Conservation (phyloP, 1,140 invertebrate species). For the Aphaenogaster rudis region DNA sequence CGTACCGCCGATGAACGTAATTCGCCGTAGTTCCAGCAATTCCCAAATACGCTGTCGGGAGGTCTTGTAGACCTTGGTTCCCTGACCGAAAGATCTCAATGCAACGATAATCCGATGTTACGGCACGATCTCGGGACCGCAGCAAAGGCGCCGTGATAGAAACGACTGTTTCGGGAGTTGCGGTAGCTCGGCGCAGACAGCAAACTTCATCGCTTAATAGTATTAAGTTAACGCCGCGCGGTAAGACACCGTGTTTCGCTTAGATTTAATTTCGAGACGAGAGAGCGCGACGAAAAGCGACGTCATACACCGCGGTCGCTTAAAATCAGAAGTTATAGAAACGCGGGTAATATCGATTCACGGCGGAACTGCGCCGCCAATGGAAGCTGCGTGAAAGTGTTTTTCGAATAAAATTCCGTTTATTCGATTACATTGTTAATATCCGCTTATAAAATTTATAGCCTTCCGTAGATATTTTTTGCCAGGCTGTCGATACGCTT, state of each 20-base stretch:
- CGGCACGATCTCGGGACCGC: constrained; percentile 7
- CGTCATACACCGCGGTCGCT: not conserved
- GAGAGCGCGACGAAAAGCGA: not conserved
- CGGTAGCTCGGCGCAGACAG: constrained; percentile 18
- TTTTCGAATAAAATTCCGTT: constrained; percentile 10
- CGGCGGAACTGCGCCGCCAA: not conserved
- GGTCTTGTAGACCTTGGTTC: not conserved
- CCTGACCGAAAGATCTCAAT: constrained; percentile 49
- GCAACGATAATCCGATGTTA: constrained; percentile 54
- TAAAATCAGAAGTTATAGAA: constrained; percentile 30
- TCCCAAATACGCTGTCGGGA: constrained; percentile 36
- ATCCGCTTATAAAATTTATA: constrained; percentile 19
- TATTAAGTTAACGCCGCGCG: constrained; percentile 54
- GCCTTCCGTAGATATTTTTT: constrained; percentile 4
- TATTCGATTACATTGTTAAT: constrained; percentile 8
- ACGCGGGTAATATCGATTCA: constrained; percentile 24
- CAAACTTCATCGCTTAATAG: constrained; percentile 63
- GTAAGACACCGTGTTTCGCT: constrained; percentile 34
- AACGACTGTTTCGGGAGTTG: constrained; percentile 52
- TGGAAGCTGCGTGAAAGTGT: not conserved
- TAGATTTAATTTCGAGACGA: constrained; percentile 44
- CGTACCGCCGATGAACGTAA: not conserved
- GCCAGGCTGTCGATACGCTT: not conserved
- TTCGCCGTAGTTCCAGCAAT: constrained; percentile 26
- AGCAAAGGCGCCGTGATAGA: constrained; percentile 46